A percentile compares a stretch with the other conserved stretches of the same genome.
Conservation (phyloP, 2,113 vertebrate species). For the Apeltes quadracus region DNA sequence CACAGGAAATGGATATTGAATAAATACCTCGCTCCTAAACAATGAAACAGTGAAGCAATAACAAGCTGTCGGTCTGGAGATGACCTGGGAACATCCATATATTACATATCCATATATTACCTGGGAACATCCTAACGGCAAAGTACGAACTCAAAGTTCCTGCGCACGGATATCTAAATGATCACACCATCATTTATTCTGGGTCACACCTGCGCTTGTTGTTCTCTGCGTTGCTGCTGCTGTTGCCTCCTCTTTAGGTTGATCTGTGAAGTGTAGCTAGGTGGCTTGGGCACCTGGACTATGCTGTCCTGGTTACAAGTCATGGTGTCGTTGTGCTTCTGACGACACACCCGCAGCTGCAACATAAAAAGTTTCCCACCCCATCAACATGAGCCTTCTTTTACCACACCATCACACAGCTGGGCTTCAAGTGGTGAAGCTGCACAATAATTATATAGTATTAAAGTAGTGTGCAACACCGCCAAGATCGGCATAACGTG, state of each 20-base stretch:
- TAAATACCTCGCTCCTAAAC: background rate
- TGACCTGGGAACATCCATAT: background rate
- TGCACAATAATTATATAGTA: background rate
- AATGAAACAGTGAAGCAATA: background rate
- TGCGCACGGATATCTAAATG: background rate
- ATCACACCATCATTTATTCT: constrained; percentile 5
- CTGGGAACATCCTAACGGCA: background rate
- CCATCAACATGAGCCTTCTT: background rate
- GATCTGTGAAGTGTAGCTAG: constrained; percentile 70
- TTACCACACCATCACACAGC: background rate
- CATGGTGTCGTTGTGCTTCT: constrained; percentile 82
- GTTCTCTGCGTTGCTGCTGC: constrained; percentile 76
- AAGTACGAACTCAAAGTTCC: background rate
- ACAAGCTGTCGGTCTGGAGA: background rate
- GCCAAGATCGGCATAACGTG: no score
- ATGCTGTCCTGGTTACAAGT: constrained; percentile 77
- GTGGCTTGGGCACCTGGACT: constrained; percentile 83
- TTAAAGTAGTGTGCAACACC: background rate
- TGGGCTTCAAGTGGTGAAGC: background rate
- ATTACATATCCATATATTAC: no score
- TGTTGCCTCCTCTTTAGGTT: constrained; percentile 74
- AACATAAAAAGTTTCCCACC: constrained; percentile 37
- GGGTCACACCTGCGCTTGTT: constrained; percentile 83
- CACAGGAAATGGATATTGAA: background rate
- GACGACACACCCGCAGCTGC: constrained; percentile 75